Evolutionary conservation across 2,888 invertebrate genomes (phyloP), one percentile per base, ranked within the genome.

Genomic region (Agrochola litura): DNA sequence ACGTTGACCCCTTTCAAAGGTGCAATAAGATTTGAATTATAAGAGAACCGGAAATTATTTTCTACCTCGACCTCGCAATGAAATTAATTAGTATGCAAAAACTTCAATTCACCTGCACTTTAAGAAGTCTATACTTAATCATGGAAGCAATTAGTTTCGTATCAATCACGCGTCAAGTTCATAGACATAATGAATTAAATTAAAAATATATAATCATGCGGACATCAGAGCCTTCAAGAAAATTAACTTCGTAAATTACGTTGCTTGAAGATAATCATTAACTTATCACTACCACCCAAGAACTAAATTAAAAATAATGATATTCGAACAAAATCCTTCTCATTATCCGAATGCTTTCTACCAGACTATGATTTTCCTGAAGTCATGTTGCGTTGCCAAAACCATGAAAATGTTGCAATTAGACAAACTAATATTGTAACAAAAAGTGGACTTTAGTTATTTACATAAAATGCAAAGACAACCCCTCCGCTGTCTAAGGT

Each of bases 121-220:
- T 61, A 73, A 66, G 65, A 64, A 61, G 58, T 37, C 30, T 61
- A 54, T 74, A 30, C 30, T 30, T 30, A 72, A 81, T 73, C 65
- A 68, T 65, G 25, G 58, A 43, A 54, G 58, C 77, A 71, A 85
- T 81, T 65, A 75, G 61, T 79, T 71, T 60, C 52, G 19, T 77
- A 76, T 77, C 81, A 81, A 81, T 85, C 85, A 85, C 46, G 19
- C 56, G 52, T 25, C 65, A 56, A 81, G 69, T 49, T 69, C 71
- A 64, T 73, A 79, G 46, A 82, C 52, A 49, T 81, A 61, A 70
- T 76, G 46, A 75, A 69, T 63, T 54, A n/a, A 49, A 30, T 63
- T 58, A 73, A 61, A 82, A 82, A 63, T 66, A 69, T 52, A 67
- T 76, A 81, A 76, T 69, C 25, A 61, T 19, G 49, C 49, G 54